A percentile compares a stretch with the other conserved stretches of the same genome.
Evolutionary conservation across 1,140 invertebrate genomes (phyloP).

Genomic region (Tachypleus tridentatus): DNA sequence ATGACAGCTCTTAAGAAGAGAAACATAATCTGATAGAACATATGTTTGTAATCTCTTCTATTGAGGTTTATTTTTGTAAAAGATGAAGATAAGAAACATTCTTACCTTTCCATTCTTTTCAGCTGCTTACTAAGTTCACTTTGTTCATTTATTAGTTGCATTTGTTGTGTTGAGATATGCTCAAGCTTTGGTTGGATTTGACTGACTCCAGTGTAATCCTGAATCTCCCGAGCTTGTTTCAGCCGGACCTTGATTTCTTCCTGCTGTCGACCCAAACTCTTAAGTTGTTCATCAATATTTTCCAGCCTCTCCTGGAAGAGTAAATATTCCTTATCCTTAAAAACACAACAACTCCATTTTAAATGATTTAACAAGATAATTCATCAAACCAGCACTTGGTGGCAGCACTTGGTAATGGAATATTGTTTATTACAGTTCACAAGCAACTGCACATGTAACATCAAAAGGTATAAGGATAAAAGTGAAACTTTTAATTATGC

Average conservation of each 20-base stretch:
- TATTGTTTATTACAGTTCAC: neutral
- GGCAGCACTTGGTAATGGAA: neutral
- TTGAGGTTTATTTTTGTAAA: no score
- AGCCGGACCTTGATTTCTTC: conserved; percentile 39
- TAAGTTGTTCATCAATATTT: conserved; percentile 39
- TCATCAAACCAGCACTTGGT: no score
- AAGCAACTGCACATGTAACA: neutral
- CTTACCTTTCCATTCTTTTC: conserved; percentile 26
- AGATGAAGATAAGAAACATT: neutral
- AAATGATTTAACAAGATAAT: neutral
- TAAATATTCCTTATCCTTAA: neutral
- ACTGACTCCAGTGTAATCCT: conserved; percentile 29
- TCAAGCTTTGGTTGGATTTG: conserved; percentile 35
- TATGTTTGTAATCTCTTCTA: no score
- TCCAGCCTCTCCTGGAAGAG: conserved; percentile 39
- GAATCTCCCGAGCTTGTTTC: conserved; percentile 28
- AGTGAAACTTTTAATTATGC: neutral
- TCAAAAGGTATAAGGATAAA: neutral
- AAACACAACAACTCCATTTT: neutral
- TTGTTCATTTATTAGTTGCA: conserved; percentile 42
- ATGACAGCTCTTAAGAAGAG: no score
- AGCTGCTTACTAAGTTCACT: conserved; percentile 39
- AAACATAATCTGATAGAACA: no score
- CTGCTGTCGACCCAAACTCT: conserved; percentile 35
- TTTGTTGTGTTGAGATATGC: conserved; percentile 36